Conservation (phyloP, 2,113 vertebrate genomes). For the Sorex araneus region DNA sequence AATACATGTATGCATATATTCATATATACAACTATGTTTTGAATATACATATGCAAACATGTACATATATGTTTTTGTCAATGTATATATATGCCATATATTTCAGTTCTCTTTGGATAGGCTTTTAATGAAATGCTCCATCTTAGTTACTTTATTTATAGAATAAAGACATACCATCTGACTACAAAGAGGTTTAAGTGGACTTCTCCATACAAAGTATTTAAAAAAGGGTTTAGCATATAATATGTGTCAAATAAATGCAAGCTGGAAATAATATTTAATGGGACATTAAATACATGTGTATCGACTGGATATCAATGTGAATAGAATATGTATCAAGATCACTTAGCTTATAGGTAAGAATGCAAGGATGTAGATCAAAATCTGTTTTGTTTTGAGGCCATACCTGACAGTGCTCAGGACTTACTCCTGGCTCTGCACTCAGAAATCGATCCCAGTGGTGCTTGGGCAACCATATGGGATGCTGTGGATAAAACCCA, state of each 20-base stretch:
- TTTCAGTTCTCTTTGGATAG: no score
- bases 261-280: not conserved
- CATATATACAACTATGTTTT: no score
- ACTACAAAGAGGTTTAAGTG: not conserved
- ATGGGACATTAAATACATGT: not conserved
- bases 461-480: no score
- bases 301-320: not conserved
- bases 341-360: not conserved
- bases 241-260: conserved; percentile 29
- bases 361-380: not conserved
- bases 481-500: no score
- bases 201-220: not conserved
- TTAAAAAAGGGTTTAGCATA: not conserved
- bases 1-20: no score
- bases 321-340: not conserved
- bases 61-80: no score
- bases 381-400: not conserved
- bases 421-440: no score
- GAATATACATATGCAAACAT: no score
- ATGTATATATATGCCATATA: no score
- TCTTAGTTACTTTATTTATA: not conserved
- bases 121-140: no score
- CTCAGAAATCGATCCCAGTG: no score
- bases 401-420: no score
- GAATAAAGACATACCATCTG: not conserved